Conservation (phyloP, 2,888 invertebrate species). For the Cyclophora albipunctata region DNA sequence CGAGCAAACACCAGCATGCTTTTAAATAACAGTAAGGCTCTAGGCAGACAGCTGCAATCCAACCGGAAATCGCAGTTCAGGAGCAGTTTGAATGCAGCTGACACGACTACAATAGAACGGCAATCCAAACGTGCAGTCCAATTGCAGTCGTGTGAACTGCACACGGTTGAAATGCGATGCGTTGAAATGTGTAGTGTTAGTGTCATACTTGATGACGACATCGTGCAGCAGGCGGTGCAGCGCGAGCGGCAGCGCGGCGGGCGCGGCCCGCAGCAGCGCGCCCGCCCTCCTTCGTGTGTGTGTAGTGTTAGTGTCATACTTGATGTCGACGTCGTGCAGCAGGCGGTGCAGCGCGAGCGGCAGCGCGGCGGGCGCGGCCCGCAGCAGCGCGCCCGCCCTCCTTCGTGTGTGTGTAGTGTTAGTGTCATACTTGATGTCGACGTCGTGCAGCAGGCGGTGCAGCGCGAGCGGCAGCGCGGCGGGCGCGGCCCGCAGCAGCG, state of each 20-base stretch:
- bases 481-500: conserved; percentile 55
- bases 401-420: too few relatives aligned
- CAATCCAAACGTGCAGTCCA: too few relatives aligned
- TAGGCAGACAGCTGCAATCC: too few relatives aligned
- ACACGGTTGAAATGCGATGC: too few relatives aligned
- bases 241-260: conserved; percentile 90
- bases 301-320: conserved; percentile 29
- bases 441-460: conserved; percentile 56
- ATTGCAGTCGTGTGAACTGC: too few relatives aligned
- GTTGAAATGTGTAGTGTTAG: too few relatives aligned
- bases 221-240: conserved; percentile 58
- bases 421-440: conserved; percentile 55
- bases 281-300: conserved; percentile 71
- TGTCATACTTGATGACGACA: conserved; percentile 57
- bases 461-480: conserved; percentile 89
- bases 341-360: conserved; percentile 80
- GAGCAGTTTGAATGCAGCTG: too few relatives aligned
- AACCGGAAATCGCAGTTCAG: too few relatives aligned
- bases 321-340: conserved; percentile 64
- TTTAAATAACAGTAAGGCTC: too few relatives aligned
- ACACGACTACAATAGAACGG: too few relatives aligned
- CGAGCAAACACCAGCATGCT: too few relatives aligned
- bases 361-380: conserved; percentile 80
- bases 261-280: conserved; percentile 71
- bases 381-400: conserved; percentile 22